Conservation (phyloP, 2,888 invertebrate genomes). For the Diogma glabrata region DNA sequence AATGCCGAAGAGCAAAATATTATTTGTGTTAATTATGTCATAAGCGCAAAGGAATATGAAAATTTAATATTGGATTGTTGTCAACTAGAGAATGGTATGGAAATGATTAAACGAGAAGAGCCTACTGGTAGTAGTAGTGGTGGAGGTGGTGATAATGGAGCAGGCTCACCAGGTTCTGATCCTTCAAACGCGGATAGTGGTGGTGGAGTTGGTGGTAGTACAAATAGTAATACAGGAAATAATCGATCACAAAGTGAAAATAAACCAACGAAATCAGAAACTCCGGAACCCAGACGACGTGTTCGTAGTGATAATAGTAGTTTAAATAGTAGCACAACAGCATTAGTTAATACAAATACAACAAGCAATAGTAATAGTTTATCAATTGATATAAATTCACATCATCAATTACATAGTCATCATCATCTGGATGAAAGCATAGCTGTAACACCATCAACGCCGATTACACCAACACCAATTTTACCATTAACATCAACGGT, state of each 20-base stretch:
- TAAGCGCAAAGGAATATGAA: conserved; percentile 66
- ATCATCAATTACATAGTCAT: conserved; percentile 25
- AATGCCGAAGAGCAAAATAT: conserved; percentile 95
- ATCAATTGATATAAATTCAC: conserved; percentile 2
- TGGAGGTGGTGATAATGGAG: conserved; percentile 64
- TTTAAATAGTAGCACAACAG: conserved; percentile 14
- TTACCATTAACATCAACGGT: conserved; percentile 15
- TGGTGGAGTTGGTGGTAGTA: conserved; percentile 28
- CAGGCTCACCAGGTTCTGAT: conserved; percentile 79
- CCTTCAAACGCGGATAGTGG: conserved; percentile 40
- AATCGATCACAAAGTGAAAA: conserved; percentile 35
- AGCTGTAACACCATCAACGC: conserved; percentile 32
- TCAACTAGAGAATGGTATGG: conserved; percentile 72
- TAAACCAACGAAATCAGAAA: conserved; percentile 37
- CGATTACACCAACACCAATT: conserved; percentile 22
- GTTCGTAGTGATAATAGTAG: conserved; percentile 29
- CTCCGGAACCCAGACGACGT: conserved; percentile 23
- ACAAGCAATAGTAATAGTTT: conserved; percentile 3
- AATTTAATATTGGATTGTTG: conserved; percentile 90
- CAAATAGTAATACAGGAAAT: conserved; percentile 32
- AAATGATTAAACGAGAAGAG: conserved; percentile 74
- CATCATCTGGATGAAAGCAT: conserved; percentile 39
- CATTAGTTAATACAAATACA: conserved; percentile 11
- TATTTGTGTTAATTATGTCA: conserved; percentile 93
- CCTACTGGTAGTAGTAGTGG: conserved; percentile 65